phyloP scores from a whole-genome alignment of 2,113 vertebrate species.

The Tragelaphus imberbis region DNA sequence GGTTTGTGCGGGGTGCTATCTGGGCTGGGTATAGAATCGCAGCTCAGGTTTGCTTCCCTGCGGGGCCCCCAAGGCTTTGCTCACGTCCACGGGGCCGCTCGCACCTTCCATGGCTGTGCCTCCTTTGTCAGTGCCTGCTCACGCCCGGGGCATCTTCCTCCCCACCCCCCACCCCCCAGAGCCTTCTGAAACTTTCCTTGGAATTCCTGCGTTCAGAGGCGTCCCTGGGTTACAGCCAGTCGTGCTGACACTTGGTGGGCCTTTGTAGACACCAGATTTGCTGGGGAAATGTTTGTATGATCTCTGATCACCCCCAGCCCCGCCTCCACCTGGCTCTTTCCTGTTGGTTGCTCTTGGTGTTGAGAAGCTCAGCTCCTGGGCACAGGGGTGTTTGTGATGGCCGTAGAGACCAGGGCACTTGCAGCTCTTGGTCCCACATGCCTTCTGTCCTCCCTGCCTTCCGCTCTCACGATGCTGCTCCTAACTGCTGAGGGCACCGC shows the following conservation, averaged over 20 bases:
- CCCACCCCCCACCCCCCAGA: background rate
- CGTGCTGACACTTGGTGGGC: rapidly evolving
- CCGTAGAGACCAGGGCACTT: rapidly evolving
- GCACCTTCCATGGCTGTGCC: rapidly evolving
- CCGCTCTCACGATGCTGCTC: rapidly evolving
- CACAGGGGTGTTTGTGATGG: rapidly evolving
- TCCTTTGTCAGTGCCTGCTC: rapidly evolving
- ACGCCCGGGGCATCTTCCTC: background rate
- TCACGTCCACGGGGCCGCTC: rapidly evolving
- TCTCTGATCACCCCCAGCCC: background rate
- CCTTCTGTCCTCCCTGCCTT: background rate
- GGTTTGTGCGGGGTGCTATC: rapidly evolving
- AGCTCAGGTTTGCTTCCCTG: rapidly evolving
- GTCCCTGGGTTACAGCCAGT: rapidly evolving
- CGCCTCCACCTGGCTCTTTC: rapidly evolving
- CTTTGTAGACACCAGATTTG: background rate
- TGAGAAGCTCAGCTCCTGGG: rapidly evolving
- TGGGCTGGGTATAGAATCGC: background rate
- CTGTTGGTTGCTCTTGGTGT: rapidly evolving
- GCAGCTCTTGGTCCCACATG: rapidly evolving
- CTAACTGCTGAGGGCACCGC: rapidly evolving
- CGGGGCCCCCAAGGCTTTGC: background rate
- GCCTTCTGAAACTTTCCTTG: too few species aligned
- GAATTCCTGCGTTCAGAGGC: rapidly evolving
- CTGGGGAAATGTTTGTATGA: rapidly evolving